phyloP scores from a whole-genome alignment of 1,140 invertebrate genomes.

The Zaprionus nigranus region DNA sequence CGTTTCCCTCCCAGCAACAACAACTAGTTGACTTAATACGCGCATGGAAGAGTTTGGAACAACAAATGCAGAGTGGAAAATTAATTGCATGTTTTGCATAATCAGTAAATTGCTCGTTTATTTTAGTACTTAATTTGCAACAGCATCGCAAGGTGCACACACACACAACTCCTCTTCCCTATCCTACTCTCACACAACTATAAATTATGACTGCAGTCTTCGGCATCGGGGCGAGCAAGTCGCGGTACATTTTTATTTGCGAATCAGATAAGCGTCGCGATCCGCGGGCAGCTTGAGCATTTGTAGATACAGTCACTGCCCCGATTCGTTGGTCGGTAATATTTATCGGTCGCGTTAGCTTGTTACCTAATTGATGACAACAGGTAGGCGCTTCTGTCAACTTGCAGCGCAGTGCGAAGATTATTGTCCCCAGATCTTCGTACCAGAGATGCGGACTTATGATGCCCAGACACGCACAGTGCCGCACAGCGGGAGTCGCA shows the following conservation, averaged over 20 bases:
- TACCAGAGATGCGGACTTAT: slow-evolving; percentile 44
- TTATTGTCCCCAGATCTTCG: slow-evolving; percentile 34
- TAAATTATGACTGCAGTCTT: slow-evolving; percentile 71
- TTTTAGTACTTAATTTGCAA: slow-evolving; percentile 77
- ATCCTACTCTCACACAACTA: slow-evolving; percentile 37
- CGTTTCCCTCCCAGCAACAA: slow-evolving; percentile 14
- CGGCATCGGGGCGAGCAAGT: slow-evolving; percentile 45
- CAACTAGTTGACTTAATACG: slow-evolving; percentile 26
- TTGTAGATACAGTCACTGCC: slow-evolving; percentile 42
- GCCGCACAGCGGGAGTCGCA: slow-evolving; percentile 53
- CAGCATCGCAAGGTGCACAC: slow-evolving; percentile 49
- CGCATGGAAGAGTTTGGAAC: slow-evolving; percentile 39
- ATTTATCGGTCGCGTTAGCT: slow-evolving; percentile 84
- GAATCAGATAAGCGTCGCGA: slow-evolving; percentile 67
- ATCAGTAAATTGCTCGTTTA: slow-evolving; percentile 82
- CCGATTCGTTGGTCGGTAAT: slow-evolving; percentile 33
- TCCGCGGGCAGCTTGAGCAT: slow-evolving; percentile 35
- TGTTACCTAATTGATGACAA: slow-evolving; percentile 84
- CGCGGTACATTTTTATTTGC: slow-evolving; percentile 77
- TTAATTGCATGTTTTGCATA: slow-evolving; percentile 83
- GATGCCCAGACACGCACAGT: slow-evolving; percentile 60
- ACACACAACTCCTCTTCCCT: neutral
- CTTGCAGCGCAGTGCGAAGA: slow-evolving; percentile 29
- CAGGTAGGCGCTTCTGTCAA: slow-evolving; percentile 83
- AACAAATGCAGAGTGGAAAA: slow-evolving; percentile 63